Percentiles rank a stretch among this genome's conserved stretches.
Conservation (phyloP, 2,113 vertebrate species). For the Tiliqua scincoides region DNA sequence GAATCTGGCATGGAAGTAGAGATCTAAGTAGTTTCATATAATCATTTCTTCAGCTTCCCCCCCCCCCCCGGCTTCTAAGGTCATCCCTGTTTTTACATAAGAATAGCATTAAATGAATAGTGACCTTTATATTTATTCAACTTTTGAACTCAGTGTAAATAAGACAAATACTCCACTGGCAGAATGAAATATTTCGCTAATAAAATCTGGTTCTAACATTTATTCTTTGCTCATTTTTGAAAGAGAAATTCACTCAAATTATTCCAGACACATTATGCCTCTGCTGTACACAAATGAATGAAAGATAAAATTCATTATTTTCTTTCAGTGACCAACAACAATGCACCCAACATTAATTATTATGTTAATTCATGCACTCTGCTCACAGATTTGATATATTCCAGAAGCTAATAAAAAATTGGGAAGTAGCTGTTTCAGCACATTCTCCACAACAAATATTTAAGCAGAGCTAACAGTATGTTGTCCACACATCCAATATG, state of each 20-base stretch:
- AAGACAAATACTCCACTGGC: constrained; percentile 45
- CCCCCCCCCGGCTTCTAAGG: constrained; percentile 33
- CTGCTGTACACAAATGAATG: constrained; percentile 62
- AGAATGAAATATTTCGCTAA: constrained; percentile 57
- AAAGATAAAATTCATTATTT: constrained; percentile 62
- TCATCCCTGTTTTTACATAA: constrained; percentile 45
- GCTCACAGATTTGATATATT: constrained; percentile 54
- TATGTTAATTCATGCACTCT: constrained; percentile 65
- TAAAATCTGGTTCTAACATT: constrained; percentile 50
- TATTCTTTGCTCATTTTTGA: constrained; percentile 45
- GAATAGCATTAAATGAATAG: constrained; percentile 34
- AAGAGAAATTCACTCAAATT: constrained; percentile 50
- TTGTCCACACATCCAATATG: not conserved
- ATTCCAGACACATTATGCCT: constrained; percentile 50
- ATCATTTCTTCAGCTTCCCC: constrained; percentile 18
- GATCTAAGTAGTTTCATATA: constrained; percentile 8
- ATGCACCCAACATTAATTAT: constrained; percentile 69
- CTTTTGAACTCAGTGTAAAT: constrained; percentile 53
- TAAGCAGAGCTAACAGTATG: not conserved
- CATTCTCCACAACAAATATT: constrained; percentile 29
- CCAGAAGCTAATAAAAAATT: constrained; percentile 47
- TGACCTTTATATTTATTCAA: constrained; percentile 45
- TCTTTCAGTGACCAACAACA: constrained; percentile 63
- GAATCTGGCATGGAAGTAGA: not conserved
- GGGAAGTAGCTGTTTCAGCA: constrained; percentile 17